Evolutionary conservation across 1,140 invertebrate genomes (phyloP), one percentile per base, ranked within the genome.

Genomic region (Pseudomyrmex pallidus): DNA sequence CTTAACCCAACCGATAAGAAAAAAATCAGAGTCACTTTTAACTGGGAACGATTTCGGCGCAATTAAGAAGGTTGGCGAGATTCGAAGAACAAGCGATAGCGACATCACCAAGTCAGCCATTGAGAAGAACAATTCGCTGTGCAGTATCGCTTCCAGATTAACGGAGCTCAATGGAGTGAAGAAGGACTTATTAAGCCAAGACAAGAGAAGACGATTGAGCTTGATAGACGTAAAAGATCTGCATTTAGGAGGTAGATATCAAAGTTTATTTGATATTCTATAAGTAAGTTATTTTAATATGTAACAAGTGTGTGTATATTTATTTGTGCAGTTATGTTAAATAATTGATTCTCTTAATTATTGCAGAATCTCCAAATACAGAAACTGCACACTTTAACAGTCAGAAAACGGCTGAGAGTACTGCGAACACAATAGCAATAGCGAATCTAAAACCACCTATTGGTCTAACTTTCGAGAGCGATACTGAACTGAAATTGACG

Each of bases 71-170:
- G 89, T 93, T 9, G 92, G 91, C 1, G 94, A 94, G 84, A 83
- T 94, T 5, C 91, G 95, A 70, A 91, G 95, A 78, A 95, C 95
- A 5, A 95, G 95, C 56, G 95, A 95, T 74, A 90, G 93, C 54
- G 93, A 94, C 35, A 90, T 93, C 9, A 89, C 82, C 54, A 91
- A 90, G 63, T 73, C 90, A 13, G 74, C 70, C 0, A 66, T 85
- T 2, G 93, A 94, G 22, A 94, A 93, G 50, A 88, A 85, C 17
- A 91, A 85, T 80, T 64, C 90, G 0, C 61, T 92, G 25, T 90
- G 89, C 67, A 73, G 76, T 13, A 88, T 93, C 50, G 80, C 90
- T 50, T 89, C 91, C 0, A 89, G 91, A 73, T 84, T 94, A 35
- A 90, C 90, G 0, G 94, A 94, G 83, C 90, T 93, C 1, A 94